Evolutionary conservation across 2,113 vertebrate species (phyloP).

Genomic region (Cyprinodon variegatus): DNA sequence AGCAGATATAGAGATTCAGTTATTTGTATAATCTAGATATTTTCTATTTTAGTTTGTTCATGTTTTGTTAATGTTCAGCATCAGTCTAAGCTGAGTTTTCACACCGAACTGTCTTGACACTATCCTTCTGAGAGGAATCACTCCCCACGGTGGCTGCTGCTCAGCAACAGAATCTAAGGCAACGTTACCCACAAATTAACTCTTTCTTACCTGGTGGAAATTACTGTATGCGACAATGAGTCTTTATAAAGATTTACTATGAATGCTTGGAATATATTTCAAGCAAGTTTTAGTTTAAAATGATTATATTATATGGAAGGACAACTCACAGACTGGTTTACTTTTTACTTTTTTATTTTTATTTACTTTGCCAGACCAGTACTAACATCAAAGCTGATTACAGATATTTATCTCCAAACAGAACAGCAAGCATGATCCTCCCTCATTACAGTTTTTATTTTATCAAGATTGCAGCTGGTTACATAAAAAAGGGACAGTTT

Average conservation of each 20-base stretch:
- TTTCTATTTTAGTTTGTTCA: rapidly evolving
- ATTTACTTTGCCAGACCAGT: not conserved
- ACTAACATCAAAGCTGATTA: conserved; percentile 22
- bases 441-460: not conserved
- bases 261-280: not conserved
- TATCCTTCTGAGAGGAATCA: conserved; percentile 25
- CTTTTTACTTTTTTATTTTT: not conserved
- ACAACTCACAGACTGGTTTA: not conserved
- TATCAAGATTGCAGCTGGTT: conserved; percentile 12
- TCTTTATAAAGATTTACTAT: not conserved
- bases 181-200: conserved; percentile 67
- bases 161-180: conserved; percentile 73
- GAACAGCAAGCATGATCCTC: conserved; percentile 48
- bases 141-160: conserved; percentile 53
- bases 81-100: not conserved
- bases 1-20: not conserved
- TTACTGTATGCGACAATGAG: not conserved
- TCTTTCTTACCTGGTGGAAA: conserved; percentile 48
- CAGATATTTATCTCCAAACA: conserved; percentile 38
- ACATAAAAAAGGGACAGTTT: conserved; percentile 5
- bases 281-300: not conserved
- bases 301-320: not conserved
- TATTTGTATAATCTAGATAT: not conserved
- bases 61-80: not conserved
- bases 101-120: conserved; percentile 2